Conservation (phyloP, 2,797 vertebrate species). For the Tapera naevia region DNA sequence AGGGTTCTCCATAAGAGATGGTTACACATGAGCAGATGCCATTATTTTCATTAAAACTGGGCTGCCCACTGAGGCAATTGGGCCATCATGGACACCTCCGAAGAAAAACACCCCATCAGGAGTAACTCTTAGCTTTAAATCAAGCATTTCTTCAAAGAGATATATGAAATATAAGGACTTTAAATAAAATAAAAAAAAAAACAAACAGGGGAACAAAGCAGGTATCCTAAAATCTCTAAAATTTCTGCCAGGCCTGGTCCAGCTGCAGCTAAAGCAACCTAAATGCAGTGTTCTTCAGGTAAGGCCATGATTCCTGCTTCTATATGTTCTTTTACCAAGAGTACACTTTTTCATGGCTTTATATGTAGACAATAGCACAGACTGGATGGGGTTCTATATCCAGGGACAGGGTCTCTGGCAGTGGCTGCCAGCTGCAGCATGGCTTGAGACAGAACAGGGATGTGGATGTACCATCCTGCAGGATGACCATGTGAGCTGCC, state of each 20-base stretch:
- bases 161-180: neutral
- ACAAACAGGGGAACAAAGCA: neutral
- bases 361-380: neutral
- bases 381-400: neutral
- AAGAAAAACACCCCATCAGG: neutral
- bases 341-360: slow-evolving; percentile 5
- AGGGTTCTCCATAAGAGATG: neutral
- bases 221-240: neutral
- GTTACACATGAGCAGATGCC: neutral
- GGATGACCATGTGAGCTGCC: neutral
- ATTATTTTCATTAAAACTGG: slow-evolving; percentile 48
- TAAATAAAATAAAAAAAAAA: neutral
- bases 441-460: neutral
- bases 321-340: neutral
- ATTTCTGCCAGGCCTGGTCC: neutral
- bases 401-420: neutral
- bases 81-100: neutral
- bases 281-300: slow-evolving; percentile 28
- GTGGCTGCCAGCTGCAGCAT: accelerated
- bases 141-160: neutral
- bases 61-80: neutral
- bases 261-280: neutral
- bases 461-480: neutral
- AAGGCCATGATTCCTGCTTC: neutral
- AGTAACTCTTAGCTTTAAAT: slow-evolving; percentile 21